Evolutionary conservation across 2,797 vertebrate species (phyloP).

Genomic region (Falco rusticolus): DNA sequence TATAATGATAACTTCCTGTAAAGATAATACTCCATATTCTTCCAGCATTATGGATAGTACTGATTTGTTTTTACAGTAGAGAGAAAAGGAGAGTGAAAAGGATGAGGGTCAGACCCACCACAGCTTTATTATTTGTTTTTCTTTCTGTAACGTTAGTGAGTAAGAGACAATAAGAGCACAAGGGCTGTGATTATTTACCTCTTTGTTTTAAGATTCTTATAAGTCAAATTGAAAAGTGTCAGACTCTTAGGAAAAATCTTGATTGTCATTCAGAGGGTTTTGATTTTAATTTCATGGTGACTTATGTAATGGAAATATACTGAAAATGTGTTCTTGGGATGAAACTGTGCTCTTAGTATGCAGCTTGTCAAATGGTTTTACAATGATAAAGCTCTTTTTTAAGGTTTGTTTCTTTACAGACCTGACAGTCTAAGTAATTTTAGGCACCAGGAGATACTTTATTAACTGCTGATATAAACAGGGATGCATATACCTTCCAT

Average conservation of each 20-base stretch:
- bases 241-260: not conserved
- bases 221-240: not conserved
- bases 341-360: not conserved
- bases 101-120: not conserved
- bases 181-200: not conserved
- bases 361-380: not conserved
- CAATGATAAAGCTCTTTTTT: not conserved
- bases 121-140: not conserved
- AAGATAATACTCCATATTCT: not conserved
- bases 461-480: not conserved
- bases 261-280: not conserved
- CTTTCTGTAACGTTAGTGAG: not conserved
- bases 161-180: not conserved
- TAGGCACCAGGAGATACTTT: not conserved
- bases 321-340: not conserved
- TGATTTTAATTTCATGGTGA: not conserved
- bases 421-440: not conserved
- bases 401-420: not conserved
- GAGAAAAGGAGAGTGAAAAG: not conserved
- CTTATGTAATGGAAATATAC: not conserved
- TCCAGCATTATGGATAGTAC: not conserved
- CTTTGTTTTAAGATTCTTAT: not conserved
- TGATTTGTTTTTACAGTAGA: not conserved
- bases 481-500: not conserved
- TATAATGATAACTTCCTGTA: not conserved